Evolutionary conservation across 2,888 invertebrate species (phyloP).

Genomic region (Microctonus hyperodae): DNA sequence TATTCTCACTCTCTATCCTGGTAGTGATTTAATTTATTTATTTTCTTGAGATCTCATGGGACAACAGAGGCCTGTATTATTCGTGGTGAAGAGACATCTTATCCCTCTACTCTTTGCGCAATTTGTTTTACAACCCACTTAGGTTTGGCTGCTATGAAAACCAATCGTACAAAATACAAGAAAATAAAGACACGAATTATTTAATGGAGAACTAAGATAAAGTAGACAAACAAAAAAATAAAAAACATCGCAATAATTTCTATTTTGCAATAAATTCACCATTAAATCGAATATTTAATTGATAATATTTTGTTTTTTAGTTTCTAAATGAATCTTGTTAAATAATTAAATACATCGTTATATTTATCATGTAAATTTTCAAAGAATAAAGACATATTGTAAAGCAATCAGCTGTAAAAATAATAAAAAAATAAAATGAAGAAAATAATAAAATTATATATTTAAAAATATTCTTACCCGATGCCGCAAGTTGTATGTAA

Average conservation of each 20-base stretch:
- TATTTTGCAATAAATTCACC: not conserved
- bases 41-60: constrained; percentile 28
- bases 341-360: not conserved
- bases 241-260: not conserved
- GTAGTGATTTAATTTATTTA: constrained; percentile 22
- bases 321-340: not conserved
- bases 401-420: constrained; percentile 26
- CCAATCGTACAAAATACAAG: not conserved
- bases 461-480: constrained; percentile 73
- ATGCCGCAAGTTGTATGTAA: constrained; percentile 98
- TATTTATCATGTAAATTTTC: not conserved
- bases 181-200: not conserved
- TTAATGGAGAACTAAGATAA: not conserved
- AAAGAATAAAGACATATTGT: constrained; percentile 3
- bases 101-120: not conserved
- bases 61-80: constrained; percentile 49
- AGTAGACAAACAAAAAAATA: not conserved
- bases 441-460: not conserved
- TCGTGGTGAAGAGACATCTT: constrained; percentile 12
- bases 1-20: not conserved
- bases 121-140: constrained; percentile 8
- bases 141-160: not conserved
- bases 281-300: not conserved
- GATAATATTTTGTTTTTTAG: not conserved
- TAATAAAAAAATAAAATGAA: not conserved